These are phyloP conservation scores for Schmidtea mediterranea DNA, from an alignment of 1,140 invertebrate species.

Conservation along the genomic window DNA sequence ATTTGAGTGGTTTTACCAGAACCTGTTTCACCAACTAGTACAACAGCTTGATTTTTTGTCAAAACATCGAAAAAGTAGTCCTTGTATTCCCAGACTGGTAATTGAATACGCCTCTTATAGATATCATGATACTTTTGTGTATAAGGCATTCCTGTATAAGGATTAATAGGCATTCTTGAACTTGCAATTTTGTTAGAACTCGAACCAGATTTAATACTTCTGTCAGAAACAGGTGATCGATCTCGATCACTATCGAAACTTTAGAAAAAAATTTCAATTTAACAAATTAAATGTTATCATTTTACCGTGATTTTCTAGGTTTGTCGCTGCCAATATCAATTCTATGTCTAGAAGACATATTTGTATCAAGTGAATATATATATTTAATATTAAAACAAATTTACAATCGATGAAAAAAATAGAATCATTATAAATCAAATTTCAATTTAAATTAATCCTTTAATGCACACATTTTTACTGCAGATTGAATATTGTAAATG, in stretches of 20 bases:
- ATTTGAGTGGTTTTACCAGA: conserved; percentile 78
- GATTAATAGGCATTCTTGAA: conserved; percentile 3
- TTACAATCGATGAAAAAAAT: no score
- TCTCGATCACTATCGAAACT: not conserved
- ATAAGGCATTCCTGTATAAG: conserved; percentile 8
- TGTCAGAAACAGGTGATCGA: not conserved
- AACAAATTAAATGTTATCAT: no score
- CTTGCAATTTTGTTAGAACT: not conserved
- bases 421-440: no score
- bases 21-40: conserved; percentile 60
- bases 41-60: conserved; percentile 60
- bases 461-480: no score
- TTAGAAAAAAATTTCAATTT: not conserved
- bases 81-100: conserved; percentile 92
- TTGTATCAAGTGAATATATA: not conserved
- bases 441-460: no score
- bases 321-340: not conserved
- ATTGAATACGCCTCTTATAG: conserved; percentile 50
- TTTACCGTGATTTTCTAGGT: conserved; percentile 1
- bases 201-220: not conserved
- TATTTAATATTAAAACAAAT: no score
- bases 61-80: conserved; percentile 75
- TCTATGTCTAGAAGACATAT: conserved; percentile 1
- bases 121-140: conserved; percentile 27
- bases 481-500: no score